These are phyloP conservation scores for Gila robusta DNA, from an alignment of 2,797 vertebrate species.

Conservation along the genomic window DNA sequence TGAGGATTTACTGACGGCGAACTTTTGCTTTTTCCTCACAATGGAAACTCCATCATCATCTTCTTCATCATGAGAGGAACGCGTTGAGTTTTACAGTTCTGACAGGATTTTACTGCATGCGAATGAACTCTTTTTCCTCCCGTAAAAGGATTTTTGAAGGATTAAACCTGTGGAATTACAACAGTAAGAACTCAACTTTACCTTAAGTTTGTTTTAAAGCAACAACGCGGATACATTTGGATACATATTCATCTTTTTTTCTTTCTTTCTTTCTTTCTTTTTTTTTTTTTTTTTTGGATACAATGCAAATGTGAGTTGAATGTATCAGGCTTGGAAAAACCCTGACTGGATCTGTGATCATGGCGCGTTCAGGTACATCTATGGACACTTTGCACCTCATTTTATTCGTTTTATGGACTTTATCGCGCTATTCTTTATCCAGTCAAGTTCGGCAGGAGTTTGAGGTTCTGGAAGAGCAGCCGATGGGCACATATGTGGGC, in stretches of 20 bases:
- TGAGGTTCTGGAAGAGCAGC: conserved; percentile 93
- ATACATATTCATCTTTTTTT: conserved; percentile 1
- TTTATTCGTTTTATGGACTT: conserved; percentile 80
- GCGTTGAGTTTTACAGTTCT: conserved; percentile 21
- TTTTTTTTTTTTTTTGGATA: conserved; percentile 61
- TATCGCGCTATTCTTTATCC: conserved; percentile 75
- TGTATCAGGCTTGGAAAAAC: conserved; percentile 77
- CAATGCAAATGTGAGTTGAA: conserved; percentile 74
- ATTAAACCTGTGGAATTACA: not conserved
- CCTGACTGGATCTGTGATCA: conserved; percentile 76
- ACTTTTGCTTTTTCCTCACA: conserved; percentile 57
- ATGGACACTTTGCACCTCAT: conserved; percentile 73
- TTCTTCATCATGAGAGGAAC: conserved; percentile 38
- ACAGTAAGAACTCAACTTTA: not conserved
- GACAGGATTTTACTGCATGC: conserved; percentile 12
- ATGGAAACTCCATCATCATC: conserved; percentile 62
- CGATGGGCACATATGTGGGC: conserved; percentile 93
- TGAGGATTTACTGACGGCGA: conserved; percentile 38
- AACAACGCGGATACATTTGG: conserved; percentile 47
- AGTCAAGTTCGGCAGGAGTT: conserved; percentile 95
- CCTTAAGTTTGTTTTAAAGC: not conserved
- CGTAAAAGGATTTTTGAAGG: not conserved
- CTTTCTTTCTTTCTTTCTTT: no score
- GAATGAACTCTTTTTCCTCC: not conserved
- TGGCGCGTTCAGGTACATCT: conserved; percentile 75